These are phyloP conservation scores for Hypomecis punctinalis DNA, from an alignment of 2,888 invertebrate genomes.

Conservation along the genomic window DNA sequence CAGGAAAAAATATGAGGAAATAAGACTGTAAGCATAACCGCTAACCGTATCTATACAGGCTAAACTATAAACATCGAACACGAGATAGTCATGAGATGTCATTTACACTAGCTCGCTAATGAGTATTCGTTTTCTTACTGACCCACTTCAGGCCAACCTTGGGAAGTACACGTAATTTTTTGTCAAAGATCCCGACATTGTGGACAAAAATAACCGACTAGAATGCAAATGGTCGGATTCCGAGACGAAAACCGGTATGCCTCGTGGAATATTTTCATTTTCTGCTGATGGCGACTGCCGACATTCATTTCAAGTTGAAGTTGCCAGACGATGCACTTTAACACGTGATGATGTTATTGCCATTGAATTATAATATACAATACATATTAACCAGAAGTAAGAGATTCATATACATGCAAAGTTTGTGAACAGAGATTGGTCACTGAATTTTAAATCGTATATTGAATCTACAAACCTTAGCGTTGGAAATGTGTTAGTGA, in stretches of 20 bases:
- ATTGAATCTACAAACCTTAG: too few species aligned
- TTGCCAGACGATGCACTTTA: not conserved
- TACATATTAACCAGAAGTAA: not conserved
- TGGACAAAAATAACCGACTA: conserved; percentile 21
- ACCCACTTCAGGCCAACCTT: conserved; percentile 55
- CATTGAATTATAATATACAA: not conserved
- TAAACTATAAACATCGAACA: conserved; percentile 3
- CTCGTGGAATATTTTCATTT: conserved; percentile 32
- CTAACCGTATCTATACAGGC: not conserved
- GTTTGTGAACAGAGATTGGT: too few species aligned
- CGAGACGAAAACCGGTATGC: conserved; percentile 27
- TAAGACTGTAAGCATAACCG: too few species aligned
- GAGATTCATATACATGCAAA: too few species aligned
- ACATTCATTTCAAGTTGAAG: conserved; percentile 5
- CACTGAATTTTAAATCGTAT: too few species aligned
- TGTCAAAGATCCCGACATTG: conserved; percentile 31
- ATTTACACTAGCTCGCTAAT: conserved; percentile 45
- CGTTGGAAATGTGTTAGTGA: too few species aligned
- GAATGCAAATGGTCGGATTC: conserved; percentile 30
- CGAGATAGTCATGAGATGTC: conserved; percentile 23
- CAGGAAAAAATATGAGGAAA: too few species aligned
- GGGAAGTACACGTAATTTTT: conserved; percentile 33
- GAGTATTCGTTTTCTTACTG: conserved; percentile 47
- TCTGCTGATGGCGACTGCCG: conserved; percentile 14
- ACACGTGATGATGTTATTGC: not conserved